phyloP scores from a whole-genome alignment of 2,113 vertebrate genomes.

The Turdus rufiventris region DNA sequence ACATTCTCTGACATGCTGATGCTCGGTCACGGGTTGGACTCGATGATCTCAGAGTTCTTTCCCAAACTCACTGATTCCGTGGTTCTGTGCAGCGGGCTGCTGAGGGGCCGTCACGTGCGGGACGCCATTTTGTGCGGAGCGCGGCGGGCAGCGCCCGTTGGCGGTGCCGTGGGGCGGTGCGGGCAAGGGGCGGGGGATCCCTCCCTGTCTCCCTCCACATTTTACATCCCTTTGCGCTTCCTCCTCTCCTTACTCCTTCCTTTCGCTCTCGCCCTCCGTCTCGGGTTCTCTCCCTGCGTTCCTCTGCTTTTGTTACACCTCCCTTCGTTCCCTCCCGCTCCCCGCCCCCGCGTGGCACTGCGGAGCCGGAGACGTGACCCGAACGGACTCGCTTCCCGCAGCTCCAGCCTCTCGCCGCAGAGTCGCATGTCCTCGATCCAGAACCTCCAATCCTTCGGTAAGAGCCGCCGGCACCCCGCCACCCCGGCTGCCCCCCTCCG shows the following conservation, averaged over 20 bases:
- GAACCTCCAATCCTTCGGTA: slow-evolving; percentile 90
- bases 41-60: background rate
- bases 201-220: background rate
- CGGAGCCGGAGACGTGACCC: slow-evolving; percentile 60
- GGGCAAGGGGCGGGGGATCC: background rate
- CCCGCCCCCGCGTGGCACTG: background rate
- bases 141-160: background rate
- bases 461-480: slow-evolving; percentile 5
- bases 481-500: background rate
- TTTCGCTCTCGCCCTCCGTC: background rate
- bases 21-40: background rate
- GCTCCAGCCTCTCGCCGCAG: slow-evolving; percentile 73
- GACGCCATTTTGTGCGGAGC: slow-evolving; percentile 71
- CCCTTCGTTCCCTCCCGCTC: background rate
- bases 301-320: background rate
- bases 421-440: slow-evolving; percentile 92
- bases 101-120: background rate
- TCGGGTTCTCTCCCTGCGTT: background rate
- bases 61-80: rapidly evolving
- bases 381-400: slow-evolving; percentile 59
- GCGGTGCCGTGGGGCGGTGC: background rate
- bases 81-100: rapidly evolving
- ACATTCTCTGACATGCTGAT: rapidly evolving
- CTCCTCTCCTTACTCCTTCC: background rate
- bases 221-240: background rate